Evolutionary conservation across 2,888 invertebrate genomes (phyloP), one percentile per base, ranked within the genome.

Genomic region (Lysandra bellargus): DNA sequence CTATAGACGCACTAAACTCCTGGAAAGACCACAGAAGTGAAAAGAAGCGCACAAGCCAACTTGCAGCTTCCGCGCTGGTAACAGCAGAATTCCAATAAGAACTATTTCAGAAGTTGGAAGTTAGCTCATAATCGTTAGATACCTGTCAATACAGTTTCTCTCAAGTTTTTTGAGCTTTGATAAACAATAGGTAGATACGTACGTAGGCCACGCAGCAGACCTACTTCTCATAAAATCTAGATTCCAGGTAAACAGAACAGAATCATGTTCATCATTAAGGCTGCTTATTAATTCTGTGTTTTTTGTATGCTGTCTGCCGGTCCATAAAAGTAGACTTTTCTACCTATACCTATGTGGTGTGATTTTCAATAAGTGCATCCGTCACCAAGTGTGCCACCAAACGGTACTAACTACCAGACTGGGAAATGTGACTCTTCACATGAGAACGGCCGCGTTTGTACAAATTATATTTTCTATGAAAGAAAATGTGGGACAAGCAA

Each of bases 341-440:
- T 61, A n/a, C 23, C 64, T 30, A 9, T 64, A 64, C 69, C 33
- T 69, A 69, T 14, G 14, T 69, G 23, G 40, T n/a, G 12, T 30
- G 9, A 23, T 75, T 30, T 53, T 53, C 76, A 57, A 76, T 76
- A 80, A 44, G 40, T 61, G 75, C 76, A 79, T 80, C 80, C 80
- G 80, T 80, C 78, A 80, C 81, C 84, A 87, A 87, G 86, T 90
- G 83, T 87, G 88, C 85, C 90, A 85, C 83, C 82, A 82, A 90
- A 90, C 90, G 88, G 90, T 89, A 33, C 81, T 86, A 85, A 85
- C 86, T 83, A 86, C 83, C 83, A 81, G 81, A 80, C 81, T 74
- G 78, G 80, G 78, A 69, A 69, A 79, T 87, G 87, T 84, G 90
- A 90, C 88, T 82, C 83, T 84, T 86, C 86, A 83, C 90, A 88